Percentiles rank a stretch among this genome's conserved stretches.
Evolutionary conservation across 1,140 invertebrate species (phyloP).

Genomic region (Myzus persicae): DNA sequence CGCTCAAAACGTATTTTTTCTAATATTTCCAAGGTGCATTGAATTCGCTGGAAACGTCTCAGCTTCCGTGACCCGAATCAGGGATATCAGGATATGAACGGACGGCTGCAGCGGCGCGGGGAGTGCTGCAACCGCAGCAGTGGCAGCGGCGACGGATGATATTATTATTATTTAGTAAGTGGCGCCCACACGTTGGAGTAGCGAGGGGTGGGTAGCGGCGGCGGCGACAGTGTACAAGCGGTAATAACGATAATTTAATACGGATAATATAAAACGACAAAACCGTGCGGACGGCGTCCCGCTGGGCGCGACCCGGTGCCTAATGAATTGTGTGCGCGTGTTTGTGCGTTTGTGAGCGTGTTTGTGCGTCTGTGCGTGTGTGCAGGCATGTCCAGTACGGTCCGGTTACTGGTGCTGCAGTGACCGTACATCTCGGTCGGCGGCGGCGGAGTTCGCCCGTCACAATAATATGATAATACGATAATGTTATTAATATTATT

Average conservation of each 20-base stretch:
- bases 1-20: too few species aligned
- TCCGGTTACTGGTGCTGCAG: background rate
- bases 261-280: conserved; percentile 38
- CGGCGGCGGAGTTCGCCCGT: background rate
- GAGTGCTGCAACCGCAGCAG: background rate
- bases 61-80: too few species aligned
- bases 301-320: conserved; percentile 20
- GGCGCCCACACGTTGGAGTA: conserved; percentile 17
- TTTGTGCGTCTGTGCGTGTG: background rate
- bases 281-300: conserved; percentile 45
- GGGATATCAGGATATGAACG: too few species aligned
- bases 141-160: background rate
- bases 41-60: too few species aligned
- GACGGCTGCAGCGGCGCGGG: too few species aligned
- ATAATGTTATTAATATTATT: conserved; percentile 10
- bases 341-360: background rate
- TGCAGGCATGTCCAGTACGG: background rate
- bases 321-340: conserved; percentile 38
- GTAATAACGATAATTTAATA: conserved; percentile 48
- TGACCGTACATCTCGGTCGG: background rate
- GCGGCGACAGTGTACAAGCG: background rate
- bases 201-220: background rate
- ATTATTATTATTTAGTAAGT: conserved; percentile 29
- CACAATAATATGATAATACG: conserved; percentile 19
- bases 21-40: too few species aligned